Base-by-base conservation (phyloP, 2,113 vertebrate genomes). In the Rostratula benghalensis region DNA sequence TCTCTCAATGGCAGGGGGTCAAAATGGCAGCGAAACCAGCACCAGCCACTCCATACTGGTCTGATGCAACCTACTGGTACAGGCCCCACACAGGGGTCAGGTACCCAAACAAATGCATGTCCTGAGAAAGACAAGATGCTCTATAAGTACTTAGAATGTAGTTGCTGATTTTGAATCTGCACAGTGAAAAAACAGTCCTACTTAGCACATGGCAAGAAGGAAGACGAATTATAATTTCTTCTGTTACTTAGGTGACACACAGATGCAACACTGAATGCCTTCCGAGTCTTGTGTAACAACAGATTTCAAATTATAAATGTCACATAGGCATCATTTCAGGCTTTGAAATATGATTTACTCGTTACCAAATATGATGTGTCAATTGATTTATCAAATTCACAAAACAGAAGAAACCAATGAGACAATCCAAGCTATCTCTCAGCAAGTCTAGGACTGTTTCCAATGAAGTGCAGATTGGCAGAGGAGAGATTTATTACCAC, bases 401-500 rank as follows among this genome's bases (percentile, higher is more conserved):
- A 63, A 45, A 75, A 88, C 74, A 69, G 46, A 70, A 94, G 80
- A 90, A 90, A 86, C 27, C 67, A 79, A 31, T 16, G 33, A 88
- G 50, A 88, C 39, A 85, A 90, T 35, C 83, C 59, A 87, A 59
- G 30, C 46, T 50, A 46, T 77, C 56, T 88, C 33, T 46, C 79
- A 88, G 85, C 90, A 94, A 96, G 85, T 22, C 75, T 76, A 68
- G 71, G 76, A 56, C 61, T 94, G 93, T 81, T 76, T 67, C 76
- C 30, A 90, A 11, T n/a, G 64, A 77, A 80, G 83, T 2, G 16
- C 1, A n/a, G 48, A 78, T 37, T 64, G 56, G 41, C 43, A 75
- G 76, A 80, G 83, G 83, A 95, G 51, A 91, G 83, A 93, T 92
- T 95, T 94, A 95, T 78, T 51, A 74, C 71, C 69, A 30, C 10